phyloP scores from a whole-genome alignment of 2,888 invertebrate species.

The Erebia aethiops region DNA sequence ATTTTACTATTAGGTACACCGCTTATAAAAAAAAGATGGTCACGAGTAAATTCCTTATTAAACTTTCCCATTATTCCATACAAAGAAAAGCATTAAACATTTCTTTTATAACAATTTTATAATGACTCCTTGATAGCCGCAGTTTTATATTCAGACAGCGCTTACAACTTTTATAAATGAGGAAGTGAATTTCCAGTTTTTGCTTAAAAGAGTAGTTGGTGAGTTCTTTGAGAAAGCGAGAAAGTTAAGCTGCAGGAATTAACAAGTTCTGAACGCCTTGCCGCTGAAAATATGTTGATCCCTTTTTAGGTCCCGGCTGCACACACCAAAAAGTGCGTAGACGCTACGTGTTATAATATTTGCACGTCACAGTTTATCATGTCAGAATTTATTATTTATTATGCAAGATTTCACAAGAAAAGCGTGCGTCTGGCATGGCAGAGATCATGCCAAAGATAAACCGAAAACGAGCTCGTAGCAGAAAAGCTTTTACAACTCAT shows the following conservation, averaged over 20 bases:
- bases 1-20: background rate
- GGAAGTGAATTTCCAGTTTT: constrained; percentile 31
- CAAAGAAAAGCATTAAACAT: constrained; percentile 7
- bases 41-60: background rate
- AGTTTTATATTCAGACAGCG: constrained; percentile 35
- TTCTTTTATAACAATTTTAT: constrained; percentile 16
- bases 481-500: too few species aligned
- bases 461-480: too few species aligned
- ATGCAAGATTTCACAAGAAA: too few species aligned
- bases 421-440: too few species aligned
- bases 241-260: constrained; percentile 19
- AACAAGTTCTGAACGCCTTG: constrained; percentile 16
- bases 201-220: constrained; percentile 23
- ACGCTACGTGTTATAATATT: too few species aligned
- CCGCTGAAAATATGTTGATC: background rate
- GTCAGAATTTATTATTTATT: too few species aligned
- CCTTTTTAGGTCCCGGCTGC: background rate
- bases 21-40: background rate
- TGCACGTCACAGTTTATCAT: too few species aligned
- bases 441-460: too few species aligned
- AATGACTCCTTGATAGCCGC: constrained; percentile 28
- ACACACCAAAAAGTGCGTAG: too few species aligned
- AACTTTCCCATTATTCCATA: constrained; percentile 8
- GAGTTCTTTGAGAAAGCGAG: constrained; percentile 7
- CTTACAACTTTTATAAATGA: constrained; percentile 36